Conservation (phyloP, 2,113 vertebrate species). For the Chionodraco myersi region DNA sequence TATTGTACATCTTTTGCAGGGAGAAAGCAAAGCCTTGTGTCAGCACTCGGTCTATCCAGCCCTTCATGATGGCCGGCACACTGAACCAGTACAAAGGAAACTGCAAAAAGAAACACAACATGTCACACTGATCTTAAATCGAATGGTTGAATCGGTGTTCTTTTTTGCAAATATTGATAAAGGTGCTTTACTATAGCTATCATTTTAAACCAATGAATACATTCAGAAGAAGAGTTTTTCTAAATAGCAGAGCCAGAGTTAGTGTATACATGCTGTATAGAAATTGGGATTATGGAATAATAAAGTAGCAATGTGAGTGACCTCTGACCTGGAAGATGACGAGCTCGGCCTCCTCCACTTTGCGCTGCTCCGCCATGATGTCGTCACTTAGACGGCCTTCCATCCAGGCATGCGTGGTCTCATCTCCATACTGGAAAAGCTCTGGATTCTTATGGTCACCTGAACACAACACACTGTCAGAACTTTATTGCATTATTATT, state of each 20-base stretch:
- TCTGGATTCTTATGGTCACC: constrained; percentile 77
- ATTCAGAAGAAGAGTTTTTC: no score
- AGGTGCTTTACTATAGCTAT: no score
- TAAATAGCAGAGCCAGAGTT: no score
- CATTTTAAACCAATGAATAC: no score
- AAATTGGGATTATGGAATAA: no score
- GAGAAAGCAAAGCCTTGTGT: constrained; percentile 84
- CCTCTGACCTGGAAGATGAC: constrained; percentile 89
- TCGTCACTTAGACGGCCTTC: constrained; percentile 84
- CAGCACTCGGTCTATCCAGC: constrained; percentile 88
- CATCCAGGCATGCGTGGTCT: constrained; percentile 80
- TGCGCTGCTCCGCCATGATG: constrained; percentile 85
- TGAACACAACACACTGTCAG: constrained; percentile 53
- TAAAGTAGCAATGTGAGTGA: background rate
- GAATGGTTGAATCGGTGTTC: background rate
- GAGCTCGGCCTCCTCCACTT: constrained; percentile 86
- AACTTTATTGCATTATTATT: no score
- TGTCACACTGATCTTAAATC: background rate
- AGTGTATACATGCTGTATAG: no score
- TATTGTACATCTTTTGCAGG: constrained; percentile 79
- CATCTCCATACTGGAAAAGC: constrained; percentile 80
- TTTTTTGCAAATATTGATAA: background rate
- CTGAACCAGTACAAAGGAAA: constrained; percentile 91
- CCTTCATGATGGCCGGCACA: constrained; percentile 88
- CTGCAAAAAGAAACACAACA: constrained; percentile 64